Base-by-base conservation (phyloP, 2,888 invertebrate species). In the Girardia tigrina region DNA sequence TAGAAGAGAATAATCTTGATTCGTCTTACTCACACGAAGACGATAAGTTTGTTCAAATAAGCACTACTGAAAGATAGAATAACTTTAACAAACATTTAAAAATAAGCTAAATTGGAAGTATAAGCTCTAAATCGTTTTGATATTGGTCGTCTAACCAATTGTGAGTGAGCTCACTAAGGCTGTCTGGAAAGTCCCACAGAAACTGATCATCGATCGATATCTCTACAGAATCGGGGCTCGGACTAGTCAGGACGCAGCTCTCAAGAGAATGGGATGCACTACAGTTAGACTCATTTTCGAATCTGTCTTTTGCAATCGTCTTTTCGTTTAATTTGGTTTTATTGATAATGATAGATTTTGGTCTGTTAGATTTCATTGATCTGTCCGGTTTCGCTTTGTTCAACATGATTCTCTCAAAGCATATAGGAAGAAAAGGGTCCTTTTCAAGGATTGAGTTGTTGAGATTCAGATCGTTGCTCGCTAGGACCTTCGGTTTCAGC, bases 91-190 rank as follows among this genome's bases (percentile, higher is more conserved):
- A 56, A 56, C 56, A 56, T 56, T 36, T 56, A 56, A 56, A 56
- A 56, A 56, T 56, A 56, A 56, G 56, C 56, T 56, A 56, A 56
- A 56, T 56, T 56, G 56, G 56, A 56, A 56, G 56, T 56, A 56
- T 56, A 56, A 56, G 56, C 23, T 56, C 56, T 56, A 56, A 56
- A 56, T 56, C 56, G 56, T 56, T 56, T 56, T 56, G 56, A 56
- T 56, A 56, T 56, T 56, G 56, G n/a, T 56, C 56, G 23, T 56
- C 56, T n/a, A 8, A 56, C 56, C 56, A 56, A n/a, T 56, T n/a
- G 6, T 56, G 56, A 20, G 56, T 56, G 6, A 56, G 23, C n/a
- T 56, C 56, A 56, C n/a, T 12, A 56, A 56, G 56, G 56, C 56
- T 56, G n/a, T 56, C n/a, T 4, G 56, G 56, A 8, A 56, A 56